Base-by-base conservation (phyloP, 2,888 invertebrate species). In the Trachelus stipa region DNA sequence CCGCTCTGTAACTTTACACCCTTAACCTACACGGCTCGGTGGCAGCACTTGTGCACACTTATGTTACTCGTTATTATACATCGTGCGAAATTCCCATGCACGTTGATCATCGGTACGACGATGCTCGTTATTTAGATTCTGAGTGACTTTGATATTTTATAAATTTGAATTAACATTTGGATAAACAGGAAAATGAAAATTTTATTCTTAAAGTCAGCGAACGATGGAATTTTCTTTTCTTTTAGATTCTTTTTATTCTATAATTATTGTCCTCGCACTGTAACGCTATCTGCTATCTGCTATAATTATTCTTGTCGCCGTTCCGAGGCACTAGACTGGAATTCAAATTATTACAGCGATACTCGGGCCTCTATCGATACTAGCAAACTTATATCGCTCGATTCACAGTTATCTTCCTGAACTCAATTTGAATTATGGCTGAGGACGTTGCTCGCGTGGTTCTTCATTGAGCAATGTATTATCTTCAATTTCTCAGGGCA, bases 21-120 rank as follows among this genome's bases (percentile, higher is more conserved):
- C 69, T 75, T 69, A 75, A 68, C 77, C 34, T 31, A 68, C 69
- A 77, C 75, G 77, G 75, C 69, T 74, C 77, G 75, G 15, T 56
- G 56, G 56, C 56, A 56, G 56, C 23, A 56, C 56, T 56, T 56
- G 56, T 23, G 23, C 56, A 23, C 56, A 56, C 56, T 56, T 56
- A 9, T 23, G 56, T 56, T 56, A 56, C 56, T 56, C 56, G 56
- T 56, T 56, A 56, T 23, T 56, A 56, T 56, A 23, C 56, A 15
- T 56, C 40, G 9, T 56, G 56, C 56, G 56, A 56, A 56, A 56
- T 23, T 56, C 56, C 2, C 56, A 23, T 56, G 23, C 15, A 40
- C 15, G 40, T 15, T 56, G 23, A 56, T 56, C 56, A 9, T 56
- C 56, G 23, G 23, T 23, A 9, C 9, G 23, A 56, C 1, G 23